These are phyloP conservation scores for Lipophrys pholis DNA, from an alignment of 2,113 vertebrate genomes.

Conservation along the genomic window DNA sequence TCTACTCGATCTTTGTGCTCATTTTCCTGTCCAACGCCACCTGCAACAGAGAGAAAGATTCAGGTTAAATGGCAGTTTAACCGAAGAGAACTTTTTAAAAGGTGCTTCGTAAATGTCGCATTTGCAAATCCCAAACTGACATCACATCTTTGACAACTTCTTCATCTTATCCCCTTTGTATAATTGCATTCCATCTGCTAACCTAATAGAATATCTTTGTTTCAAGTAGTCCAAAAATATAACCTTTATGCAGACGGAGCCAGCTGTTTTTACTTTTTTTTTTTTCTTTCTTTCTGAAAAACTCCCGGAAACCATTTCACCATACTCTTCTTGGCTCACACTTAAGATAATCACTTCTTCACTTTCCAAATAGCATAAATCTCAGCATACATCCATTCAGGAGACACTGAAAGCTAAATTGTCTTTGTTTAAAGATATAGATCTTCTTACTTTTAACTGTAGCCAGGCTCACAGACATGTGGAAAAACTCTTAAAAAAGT, in stretches of 20 bases:
- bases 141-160: slow-evolving; percentile 4
- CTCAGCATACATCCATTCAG: slow-evolving; percentile 12
- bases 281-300: no score
- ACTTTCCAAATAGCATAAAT: slow-evolving; percentile 33
- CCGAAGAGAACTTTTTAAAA: slow-evolving; percentile 12
- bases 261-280: slow-evolving; percentile 7
- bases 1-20: slow-evolving; percentile 21
- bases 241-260: slow-evolving; percentile 8
- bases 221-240: slow-evolving; percentile 16
- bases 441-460: slow-evolving; percentile 40
- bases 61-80: slow-evolving; percentile 23
- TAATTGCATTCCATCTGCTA: slow-evolving; percentile 10
- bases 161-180: slow-evolving; percentile 23
- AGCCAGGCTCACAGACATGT: slow-evolving; percentile 46
- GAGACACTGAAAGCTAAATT: neutral
- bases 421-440: slow-evolving; percentile 6
- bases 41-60: slow-evolving; percentile 55
- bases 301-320: slow-evolving; percentile 6
- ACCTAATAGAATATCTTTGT: slow-evolving; percentile 8
- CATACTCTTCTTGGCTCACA: slow-evolving; percentile 9
- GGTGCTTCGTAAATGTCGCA: slow-evolving; percentile 26
- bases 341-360: slow-evolving; percentile 30
- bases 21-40: slow-evolving; percentile 20
- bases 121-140: slow-evolving; percentile 23
- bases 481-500: slow-evolving; percentile 44